A percentile compares a stretch with the other conserved stretches of the same genome.
Conservation (phyloP, 2,113 vertebrate species). For the Drymodes brunneopygia region DNA sequence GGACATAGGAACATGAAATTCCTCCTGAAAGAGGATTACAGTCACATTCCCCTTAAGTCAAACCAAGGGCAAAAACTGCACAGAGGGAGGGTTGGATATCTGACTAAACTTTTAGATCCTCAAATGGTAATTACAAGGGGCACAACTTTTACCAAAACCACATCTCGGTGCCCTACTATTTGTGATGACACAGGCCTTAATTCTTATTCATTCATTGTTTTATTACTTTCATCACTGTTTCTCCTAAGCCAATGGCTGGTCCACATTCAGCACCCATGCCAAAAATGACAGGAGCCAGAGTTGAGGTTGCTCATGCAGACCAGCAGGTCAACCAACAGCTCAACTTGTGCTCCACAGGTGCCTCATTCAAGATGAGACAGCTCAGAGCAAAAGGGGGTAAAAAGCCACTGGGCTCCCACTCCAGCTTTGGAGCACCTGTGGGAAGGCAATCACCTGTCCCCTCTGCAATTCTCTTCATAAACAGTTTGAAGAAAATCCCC, state of each 20-base stretch:
- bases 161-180: not conserved
- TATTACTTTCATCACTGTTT: not conserved
- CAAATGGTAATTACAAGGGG: not conserved
- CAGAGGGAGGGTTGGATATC: not conserved
- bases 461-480: not conserved
- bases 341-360: not conserved
- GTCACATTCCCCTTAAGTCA: not conserved
- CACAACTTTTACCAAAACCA: not conserved
- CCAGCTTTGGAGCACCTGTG: not conserved
- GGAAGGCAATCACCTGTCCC: not conserved
- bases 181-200: not conserved
- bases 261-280: not conserved
- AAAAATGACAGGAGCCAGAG: not conserved
- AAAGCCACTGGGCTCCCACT: rapidly evolving
- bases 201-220: not conserved
- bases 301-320: not conserved
- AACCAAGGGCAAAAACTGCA: not conserved
- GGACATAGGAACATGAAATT: not conserved
- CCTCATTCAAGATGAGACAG: not conserved
- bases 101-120: not conserved
- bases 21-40: not conserved
- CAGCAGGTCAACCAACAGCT: not conserved
- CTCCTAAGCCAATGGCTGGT: not conserved
- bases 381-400: not conserved
- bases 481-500: not conserved